Evolutionary conservation across 1,140 invertebrate genomes (phyloP), one percentile per base, ranked within the genome.

Genomic region (Hyles euphorbiae): DNA sequence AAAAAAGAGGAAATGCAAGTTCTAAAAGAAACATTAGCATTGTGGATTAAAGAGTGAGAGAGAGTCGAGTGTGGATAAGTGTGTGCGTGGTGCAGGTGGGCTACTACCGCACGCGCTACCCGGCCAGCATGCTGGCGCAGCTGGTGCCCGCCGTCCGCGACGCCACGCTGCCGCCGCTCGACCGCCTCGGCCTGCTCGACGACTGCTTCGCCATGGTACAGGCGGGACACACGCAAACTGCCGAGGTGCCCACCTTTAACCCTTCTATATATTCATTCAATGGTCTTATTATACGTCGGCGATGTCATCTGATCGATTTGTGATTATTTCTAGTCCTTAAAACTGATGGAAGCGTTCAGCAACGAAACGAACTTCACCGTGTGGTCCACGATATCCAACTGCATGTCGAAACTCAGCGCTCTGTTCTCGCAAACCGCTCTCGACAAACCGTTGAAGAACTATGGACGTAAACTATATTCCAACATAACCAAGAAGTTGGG

Each of bases 301-400:
- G 22, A 22, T 22, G 22, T 22, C 22, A 22, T 22, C 22, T 22
- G 0, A 22, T 22, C 22, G 40, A n/a, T 8, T 55, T 34, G 9
- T 54, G 32, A 22, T 22, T 48, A 5, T 5, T 81, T 75, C 51
- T 76, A 90, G 87, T 89, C 90, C 0, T 66, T 92, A 7, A 92
- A 93, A 70, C 87, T 96, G 5, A 91, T 95, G 56, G 90, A 94
- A 65, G 94, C 96, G 0, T 98, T 95, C 81, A 91, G 92, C 54
- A 91, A 95, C 64, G 97, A 99, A 84, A 94, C 94, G n/a, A 95
- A 97, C 84, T 98, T 96, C 83, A 97, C 96, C 0, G 97, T 98
- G 0, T 98, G 97, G 97, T 94, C 92, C 2, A 95, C 94, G 8
- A 95, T 99, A 62, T 91, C 92, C n/a, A 94, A 94, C 71, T 94